Base-by-base conservation (phyloP, 2,797 vertebrate species). In the Myotis planiceps region DNA sequence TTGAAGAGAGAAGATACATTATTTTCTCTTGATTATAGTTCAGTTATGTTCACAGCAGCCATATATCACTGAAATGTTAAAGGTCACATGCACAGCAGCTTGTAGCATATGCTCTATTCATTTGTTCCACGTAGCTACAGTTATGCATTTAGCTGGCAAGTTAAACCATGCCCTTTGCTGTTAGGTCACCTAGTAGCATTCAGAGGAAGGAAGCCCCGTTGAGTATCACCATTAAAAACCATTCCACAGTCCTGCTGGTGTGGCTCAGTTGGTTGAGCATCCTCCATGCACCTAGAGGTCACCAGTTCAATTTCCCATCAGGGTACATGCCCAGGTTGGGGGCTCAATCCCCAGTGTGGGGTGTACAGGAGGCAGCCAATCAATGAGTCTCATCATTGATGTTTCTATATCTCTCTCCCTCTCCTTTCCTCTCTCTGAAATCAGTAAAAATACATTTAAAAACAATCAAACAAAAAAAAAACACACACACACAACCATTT, bases 1-100 rank as follows among this genome's bases (percentile, higher is more conserved):
- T 96, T 95, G 80, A 98, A 95, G 93, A 96, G 93, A 85, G 72
- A 79, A 69, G 19, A 97, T 81, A 87, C 90, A 92, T 96, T 65
- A 49, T 94, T 92, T 88, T 81, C 81, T 97, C 90, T 92, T 85
- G 86, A 92, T 96, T 97, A n/a, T 81, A 88, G 76, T 95, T 95
- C 93, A 75, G 32, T 91, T 81, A 80, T 45, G 6, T 39, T 89
- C 72, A 45, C 9, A 69, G 84, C 58, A 85, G 69, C 21, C 78
- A 85, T 90, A 74, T 76, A 80, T 78, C 81, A 95, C 39, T 60
- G 27, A 92, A 81, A 82, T 88, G 85, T 76, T 91, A 94, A 89
- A 96, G 72, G 79, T 95, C 94, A 23, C 29, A 34, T 55, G 75
- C 88, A 69, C 1, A 6, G 68, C 78, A 23, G 72, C 13, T 80